phyloP scores from a whole-genome alignment of 2,797 vertebrate genomes.

The Sparus aurata region DNA sequence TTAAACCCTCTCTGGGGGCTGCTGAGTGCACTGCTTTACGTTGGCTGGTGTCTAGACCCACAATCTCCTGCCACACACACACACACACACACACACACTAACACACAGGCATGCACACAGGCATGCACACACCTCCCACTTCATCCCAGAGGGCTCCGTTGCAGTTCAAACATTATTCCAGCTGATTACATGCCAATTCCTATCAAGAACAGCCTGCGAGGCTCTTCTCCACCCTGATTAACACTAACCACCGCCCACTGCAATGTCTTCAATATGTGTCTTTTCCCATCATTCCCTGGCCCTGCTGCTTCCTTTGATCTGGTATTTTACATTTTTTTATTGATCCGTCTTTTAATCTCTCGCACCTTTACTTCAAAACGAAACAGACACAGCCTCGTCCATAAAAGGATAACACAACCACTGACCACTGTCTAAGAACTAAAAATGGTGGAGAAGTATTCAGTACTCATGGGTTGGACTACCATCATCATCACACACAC shows the following conservation, averaged over 20 bases:
- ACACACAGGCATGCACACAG: neutral
- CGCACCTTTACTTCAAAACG: too few species aligned
- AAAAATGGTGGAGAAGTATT: too few species aligned
- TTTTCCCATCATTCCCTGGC: constrained; percentile 42
- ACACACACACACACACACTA: constrained; percentile 15
- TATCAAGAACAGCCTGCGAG: constrained; percentile 72
- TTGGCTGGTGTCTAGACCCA: constrained; percentile 35
- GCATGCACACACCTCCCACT: constrained; percentile 23
- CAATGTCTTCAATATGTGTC: constrained; percentile 62
- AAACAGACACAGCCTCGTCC: neutral
- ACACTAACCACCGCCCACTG: constrained; percentile 43
- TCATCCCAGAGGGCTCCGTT: constrained; percentile 61
- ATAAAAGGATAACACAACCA: constrained; percentile 8
- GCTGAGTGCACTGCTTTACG: constrained; percentile 17
- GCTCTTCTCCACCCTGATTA: constrained; percentile 72
- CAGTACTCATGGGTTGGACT: too few species aligned
- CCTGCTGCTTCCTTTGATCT: constrained; percentile 24
- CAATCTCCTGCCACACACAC: constrained; percentile 4
- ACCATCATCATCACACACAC: too few species aligned
- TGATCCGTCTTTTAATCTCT: neutral
- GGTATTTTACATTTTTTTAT: constrained; percentile 10
- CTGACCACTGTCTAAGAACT: too few species aligned
- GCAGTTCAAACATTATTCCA: constrained; percentile 77
- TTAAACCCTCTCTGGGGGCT: constrained; percentile 49
- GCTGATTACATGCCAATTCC: constrained; percentile 79